These are phyloP conservation scores for Piliocolobus tephrosceles DNA, from an alignment of 2,113 vertebrate genomes.

Conservation along the genomic window DNA sequence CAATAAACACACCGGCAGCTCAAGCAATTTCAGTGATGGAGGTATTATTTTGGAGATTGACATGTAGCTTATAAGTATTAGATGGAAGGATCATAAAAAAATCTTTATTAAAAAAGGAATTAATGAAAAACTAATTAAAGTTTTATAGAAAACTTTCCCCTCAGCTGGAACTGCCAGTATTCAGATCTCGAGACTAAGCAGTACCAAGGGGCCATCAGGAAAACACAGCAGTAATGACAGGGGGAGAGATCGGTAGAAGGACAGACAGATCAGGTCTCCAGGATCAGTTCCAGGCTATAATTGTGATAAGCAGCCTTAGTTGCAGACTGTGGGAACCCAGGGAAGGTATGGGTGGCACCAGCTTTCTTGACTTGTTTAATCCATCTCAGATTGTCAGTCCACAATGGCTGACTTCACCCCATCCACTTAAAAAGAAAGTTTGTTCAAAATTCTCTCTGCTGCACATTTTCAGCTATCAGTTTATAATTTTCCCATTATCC, in stretches of 20 bases:
- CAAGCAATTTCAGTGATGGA: conserved; percentile 46
- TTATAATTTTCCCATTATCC: neutral
- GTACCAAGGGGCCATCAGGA: neutral
- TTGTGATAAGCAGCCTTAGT: neutral
- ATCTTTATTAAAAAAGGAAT: conserved; percentile 63
- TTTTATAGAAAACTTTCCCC: conserved; percentile 41
- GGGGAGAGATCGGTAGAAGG: neutral
- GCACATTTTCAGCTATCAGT: neutral
- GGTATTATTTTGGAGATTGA: conserved; percentile 63
- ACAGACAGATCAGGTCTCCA: rapidly evolving
- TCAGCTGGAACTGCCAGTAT: neutral
- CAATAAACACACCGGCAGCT: conserved; percentile 48
- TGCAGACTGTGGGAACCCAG: neutral
- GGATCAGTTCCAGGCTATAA: no score
- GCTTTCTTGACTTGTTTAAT: neutral
- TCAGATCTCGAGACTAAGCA: neutral
- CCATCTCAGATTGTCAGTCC: neutral
- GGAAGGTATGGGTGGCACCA: rapidly evolving
- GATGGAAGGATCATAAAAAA: conserved; percentile 41
- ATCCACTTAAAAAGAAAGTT: neutral
- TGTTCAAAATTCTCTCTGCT: neutral
- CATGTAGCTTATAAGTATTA: conserved; percentile 57
- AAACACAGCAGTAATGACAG: neutral
- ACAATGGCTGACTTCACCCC: neutral
- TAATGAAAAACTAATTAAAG: conserved; percentile 69